Conservation (phyloP, 2,888 invertebrate species). For the Chydorus sphaericus region DNA sequence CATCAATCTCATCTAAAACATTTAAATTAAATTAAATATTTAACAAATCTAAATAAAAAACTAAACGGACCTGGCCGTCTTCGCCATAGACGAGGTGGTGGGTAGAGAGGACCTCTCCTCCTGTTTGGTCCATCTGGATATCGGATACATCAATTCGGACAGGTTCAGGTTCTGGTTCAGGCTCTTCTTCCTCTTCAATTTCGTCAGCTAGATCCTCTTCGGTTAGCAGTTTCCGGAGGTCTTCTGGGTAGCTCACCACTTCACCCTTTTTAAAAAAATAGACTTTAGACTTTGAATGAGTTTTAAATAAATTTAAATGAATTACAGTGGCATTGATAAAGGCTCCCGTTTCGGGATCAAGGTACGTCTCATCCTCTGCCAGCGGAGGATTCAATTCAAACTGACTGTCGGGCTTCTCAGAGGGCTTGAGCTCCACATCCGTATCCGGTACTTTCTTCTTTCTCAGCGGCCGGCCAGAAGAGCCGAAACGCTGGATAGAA, state of each 20-base stretch:
- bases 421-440: slow-evolving; percentile 5
- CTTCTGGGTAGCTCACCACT: slow-evolving; percentile 12
- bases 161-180: slow-evolving; percentile 18
- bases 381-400: slow-evolving; percentile 3
- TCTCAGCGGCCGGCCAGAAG: slow-evolving; percentile 5
- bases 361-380: background rate
- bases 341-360: slow-evolving; percentile 10
- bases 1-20: slow-evolving; percentile 3
- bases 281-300: background rate
- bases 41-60: background rate
- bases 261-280: background rate
- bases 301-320: background rate
- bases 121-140: background rate
- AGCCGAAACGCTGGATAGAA: background rate
- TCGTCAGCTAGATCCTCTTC: slow-evolving; percentile 13
- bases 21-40: background rate
- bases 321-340: background rate
- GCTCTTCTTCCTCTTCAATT: slow-evolving; percentile 18
- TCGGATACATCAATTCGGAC: slow-evolving; percentile 4
- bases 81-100: slow-evolving; percentile 11
- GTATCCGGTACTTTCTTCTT: slow-evolving; percentile 10
- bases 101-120: slow-evolving; percentile 3
- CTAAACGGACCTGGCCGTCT: background rate
- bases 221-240: slow-evolving; percentile 2
- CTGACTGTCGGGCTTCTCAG: slow-evolving; percentile 8